Base-by-base conservation (phyloP, 2,113 vertebrate species). In the Labeo rohita region DNA sequence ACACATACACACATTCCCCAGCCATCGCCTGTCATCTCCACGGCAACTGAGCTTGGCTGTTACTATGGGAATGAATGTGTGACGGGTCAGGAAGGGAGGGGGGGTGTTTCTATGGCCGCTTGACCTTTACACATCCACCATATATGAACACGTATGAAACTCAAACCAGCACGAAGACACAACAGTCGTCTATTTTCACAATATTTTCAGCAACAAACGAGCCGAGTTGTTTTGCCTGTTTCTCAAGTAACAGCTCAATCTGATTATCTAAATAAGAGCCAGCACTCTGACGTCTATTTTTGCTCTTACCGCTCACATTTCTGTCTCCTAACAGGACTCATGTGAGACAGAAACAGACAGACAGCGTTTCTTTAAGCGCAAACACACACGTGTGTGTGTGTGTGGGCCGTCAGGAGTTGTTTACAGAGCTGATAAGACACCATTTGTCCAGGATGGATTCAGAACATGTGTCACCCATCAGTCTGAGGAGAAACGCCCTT, bases 11-110 rank as follows among this genome's bases (percentile, higher is more conserved):
- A 84, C 94, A 94, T 95, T 94, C 94, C 90, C 88, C 84, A 87
- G 87, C 83, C 84, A 80, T 90, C 93, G 90, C 91, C 91, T 68
- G 84, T 79, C 76, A 90, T 95, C 88, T 94, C 94, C 89, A 66
- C 88, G 90, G 92, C 88, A 92, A 95, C 93, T 18, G 72, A 84
- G 93, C 93, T 92, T 85, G 88, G 80, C 92, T 66, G 90, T 92
- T 85, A 88, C 93, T 92, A 95, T 93, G 91, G 93, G 79, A 90
- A 94, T 95, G 94, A 95, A 95, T 94, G 87, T 87, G 68, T 84
- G 80, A 68, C 12, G 88, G 88, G 79, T 85, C 84, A 86, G 77
- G 74, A 47, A 52, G 61, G 86, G 77, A 74, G 89, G 87, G 59
- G n/a, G 49, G 89, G 80, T 47, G 89, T 89, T 90, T 80, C 89